phyloP scores from a whole-genome alignment of 2,113 vertebrate species.

The Martes martes region DNA sequence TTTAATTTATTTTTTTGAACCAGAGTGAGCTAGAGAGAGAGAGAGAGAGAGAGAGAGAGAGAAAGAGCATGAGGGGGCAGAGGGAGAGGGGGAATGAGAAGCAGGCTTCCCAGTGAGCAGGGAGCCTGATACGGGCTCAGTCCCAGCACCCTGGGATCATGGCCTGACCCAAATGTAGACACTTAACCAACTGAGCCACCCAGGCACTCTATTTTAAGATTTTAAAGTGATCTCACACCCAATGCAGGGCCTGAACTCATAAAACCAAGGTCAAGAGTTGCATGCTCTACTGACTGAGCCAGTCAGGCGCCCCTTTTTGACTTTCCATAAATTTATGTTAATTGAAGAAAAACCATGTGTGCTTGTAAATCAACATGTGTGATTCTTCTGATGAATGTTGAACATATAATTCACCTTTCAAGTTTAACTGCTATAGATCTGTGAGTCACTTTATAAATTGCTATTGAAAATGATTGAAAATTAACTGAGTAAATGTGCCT shows the following conservation, averaged over 20 bases:
- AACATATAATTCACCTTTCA: not conserved
- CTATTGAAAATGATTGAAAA: not conserved
- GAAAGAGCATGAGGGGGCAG: not conserved
- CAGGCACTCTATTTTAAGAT: not conserved
- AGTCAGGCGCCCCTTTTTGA: not conserved
- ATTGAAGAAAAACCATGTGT: not conserved
- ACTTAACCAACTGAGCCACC: not conserved
- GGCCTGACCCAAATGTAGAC: not conserved
- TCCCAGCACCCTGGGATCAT: not conserved
- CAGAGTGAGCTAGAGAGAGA: too few species aligned
- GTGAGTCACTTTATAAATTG: not conserved
- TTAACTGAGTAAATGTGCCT: not conserved
- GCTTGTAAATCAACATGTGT: not conserved
- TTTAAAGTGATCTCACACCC: not conserved
- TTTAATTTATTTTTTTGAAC: not conserved
- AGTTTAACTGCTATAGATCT: not conserved
- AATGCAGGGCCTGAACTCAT: not conserved
- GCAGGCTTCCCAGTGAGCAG: not conserved
- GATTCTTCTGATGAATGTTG: not conserved
- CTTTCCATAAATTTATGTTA: not conserved
- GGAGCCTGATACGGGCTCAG: not conserved
- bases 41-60: not conserved
- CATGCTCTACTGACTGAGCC: not conserved
- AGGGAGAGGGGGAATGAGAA: not conserved
- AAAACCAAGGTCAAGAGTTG: not conserved